Evolutionary conservation across 2,797 vertebrate species (phyloP).

Genomic region (Graptemys geographica): DNA sequence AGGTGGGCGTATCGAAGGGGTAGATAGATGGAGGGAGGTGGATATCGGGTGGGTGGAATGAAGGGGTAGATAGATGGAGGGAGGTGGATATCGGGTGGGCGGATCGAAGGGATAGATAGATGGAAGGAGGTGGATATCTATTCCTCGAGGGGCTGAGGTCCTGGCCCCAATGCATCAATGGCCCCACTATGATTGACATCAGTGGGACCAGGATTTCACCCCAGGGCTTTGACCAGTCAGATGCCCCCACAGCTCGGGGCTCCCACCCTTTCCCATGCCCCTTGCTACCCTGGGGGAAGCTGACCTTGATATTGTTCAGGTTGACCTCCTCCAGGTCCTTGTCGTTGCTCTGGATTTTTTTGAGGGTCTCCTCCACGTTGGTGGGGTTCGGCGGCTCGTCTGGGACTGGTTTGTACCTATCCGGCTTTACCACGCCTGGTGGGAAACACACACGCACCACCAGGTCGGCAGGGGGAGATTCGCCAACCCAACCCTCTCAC

Average conservation of each 20-base stretch:
- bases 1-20: rapidly evolving
- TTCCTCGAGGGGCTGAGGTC: not conserved
- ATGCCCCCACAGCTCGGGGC: not conserved
- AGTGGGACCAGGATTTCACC: not conserved
- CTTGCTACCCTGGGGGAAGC: not conserved
- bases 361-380: conserved; percentile 91
- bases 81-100: too few relatives aligned
- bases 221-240: not conserved
- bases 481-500: not conserved
- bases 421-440: conserved; percentile 94
- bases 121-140: not conserved
- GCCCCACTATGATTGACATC: not conserved
- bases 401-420: conserved; percentile 92
- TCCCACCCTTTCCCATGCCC: not conserved
- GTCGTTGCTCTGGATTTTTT: conserved; percentile 89
- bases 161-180: not conserved
- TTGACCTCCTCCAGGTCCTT: conserved; percentile 90
- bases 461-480: not conserved
- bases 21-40: too few relatives aligned
- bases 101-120: too few relatives aligned
- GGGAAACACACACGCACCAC: not conserved
- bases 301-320: conserved; percentile 97
- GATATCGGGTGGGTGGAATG: too few relatives aligned
- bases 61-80: too few relatives aligned
- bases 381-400: conserved; percentile 95